Conservation (phyloP, 2,113 vertebrate genomes). For the Nipponia nippon region DNA sequence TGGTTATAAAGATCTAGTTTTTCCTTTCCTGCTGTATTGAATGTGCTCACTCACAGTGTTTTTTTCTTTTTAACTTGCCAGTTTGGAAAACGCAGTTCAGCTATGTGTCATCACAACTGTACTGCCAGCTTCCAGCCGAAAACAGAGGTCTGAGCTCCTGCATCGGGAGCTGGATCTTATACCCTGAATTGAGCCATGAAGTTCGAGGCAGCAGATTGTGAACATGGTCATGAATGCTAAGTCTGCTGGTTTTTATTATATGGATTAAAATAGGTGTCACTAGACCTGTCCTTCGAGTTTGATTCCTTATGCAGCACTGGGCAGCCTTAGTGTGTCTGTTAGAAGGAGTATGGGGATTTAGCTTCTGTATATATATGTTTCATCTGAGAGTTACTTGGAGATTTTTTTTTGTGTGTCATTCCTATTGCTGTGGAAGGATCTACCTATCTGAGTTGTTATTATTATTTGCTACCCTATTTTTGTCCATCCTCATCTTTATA, state of each 20-base stretch:
- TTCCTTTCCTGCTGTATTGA: neutral
- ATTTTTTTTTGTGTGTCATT: neutral
- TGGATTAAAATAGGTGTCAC: neutral
- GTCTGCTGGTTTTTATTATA: neutral
- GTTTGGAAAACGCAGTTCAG: neutral
- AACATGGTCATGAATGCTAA: neutral
- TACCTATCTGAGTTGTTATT: neutral
- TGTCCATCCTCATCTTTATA: neutral
- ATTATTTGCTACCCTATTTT: neutral
- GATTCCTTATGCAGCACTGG: neutral
- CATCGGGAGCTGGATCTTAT: neutral
- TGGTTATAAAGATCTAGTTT: neutral
- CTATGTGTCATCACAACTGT: neutral
- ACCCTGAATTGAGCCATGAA: neutral
- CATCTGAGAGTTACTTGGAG: neutral
- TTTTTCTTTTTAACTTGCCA: neutral
- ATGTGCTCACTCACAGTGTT: neutral
- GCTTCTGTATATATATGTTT: neutral
- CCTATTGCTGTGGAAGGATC: neutral
- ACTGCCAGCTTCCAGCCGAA: neutral
- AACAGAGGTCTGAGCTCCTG: neutral
- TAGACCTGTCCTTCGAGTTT: neutral
- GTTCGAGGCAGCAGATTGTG: neutral
- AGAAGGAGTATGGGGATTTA: neutral
- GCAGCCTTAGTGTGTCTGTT: neutral